Evolutionary conservation across 2,113 vertebrate species (phyloP).

Genomic region (Callorhinus ursinus): DNA sequence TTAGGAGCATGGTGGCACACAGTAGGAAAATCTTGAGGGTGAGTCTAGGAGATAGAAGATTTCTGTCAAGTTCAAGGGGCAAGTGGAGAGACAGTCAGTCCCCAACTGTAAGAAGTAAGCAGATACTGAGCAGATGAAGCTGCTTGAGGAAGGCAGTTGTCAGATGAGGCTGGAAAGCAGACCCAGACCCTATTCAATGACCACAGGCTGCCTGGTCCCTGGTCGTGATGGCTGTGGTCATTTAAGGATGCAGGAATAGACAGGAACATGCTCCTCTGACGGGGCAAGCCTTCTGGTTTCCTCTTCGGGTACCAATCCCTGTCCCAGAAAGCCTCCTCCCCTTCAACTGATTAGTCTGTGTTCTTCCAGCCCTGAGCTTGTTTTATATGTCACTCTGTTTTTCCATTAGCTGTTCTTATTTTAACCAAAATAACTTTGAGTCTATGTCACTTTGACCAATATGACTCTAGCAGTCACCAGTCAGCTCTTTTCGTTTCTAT

Average conservation of each 20-base stretch:
- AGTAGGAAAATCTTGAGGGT: not conserved
- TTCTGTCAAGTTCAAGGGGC: not conserved
- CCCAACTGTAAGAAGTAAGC: not conserved
- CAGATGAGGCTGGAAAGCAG: not conserved
- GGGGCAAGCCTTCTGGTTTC: not conserved
- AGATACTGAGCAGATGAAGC: not conserved
- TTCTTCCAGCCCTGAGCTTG: not conserved
- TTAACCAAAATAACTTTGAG: slow-evolving; percentile 13
- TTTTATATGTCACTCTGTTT: not conserved
- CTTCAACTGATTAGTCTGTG: not conserved
- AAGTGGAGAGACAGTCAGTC: not conserved
- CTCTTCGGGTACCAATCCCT: not conserved
- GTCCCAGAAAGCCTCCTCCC: not conserved
- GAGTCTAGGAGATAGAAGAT: not conserved
- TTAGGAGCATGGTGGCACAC: not conserved
- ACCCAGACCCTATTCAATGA: not conserved
- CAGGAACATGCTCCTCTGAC: not conserved
- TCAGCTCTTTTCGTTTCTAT: slow-evolving; percentile 25
- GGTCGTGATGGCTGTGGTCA: not conserved
- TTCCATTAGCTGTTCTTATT: not conserved
- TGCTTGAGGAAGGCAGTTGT: not conserved
- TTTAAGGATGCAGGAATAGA: not conserved
- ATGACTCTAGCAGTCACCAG: not conserved
- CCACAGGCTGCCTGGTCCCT: not conserved
- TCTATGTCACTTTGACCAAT: slow-evolving; percentile 11